Conservation (phyloP, 1,140 invertebrate genomes). For the Sitodiplosis mosellana region DNA sequence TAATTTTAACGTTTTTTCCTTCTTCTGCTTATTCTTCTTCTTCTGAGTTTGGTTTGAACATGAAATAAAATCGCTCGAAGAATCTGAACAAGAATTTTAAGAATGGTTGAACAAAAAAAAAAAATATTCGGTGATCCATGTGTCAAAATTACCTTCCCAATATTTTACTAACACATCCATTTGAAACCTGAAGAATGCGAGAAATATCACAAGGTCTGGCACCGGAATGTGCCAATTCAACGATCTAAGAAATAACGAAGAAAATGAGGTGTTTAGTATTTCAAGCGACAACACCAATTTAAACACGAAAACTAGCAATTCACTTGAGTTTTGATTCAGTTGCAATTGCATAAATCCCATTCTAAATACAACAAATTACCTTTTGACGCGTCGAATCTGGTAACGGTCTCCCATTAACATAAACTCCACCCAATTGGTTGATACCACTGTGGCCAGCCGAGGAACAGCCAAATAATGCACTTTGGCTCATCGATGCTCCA, state of each 20-base stretch:
- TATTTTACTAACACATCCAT: conserved; percentile 90
- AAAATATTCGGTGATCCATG: background rate
- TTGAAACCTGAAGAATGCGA: conserved; percentile 87
- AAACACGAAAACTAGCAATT: too few species aligned
- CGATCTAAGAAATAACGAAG: too few species aligned
- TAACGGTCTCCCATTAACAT: conserved; percentile 91
- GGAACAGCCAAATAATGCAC: conserved; percentile 53
- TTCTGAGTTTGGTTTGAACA: too few species aligned
- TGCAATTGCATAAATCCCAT: too few species aligned
- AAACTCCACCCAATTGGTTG: conserved; percentile 96
- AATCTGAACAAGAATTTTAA: background rate
- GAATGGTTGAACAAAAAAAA: background rate
- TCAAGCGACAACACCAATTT: too few species aligned
- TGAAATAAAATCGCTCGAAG: too few species aligned
- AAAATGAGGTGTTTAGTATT: too few species aligned
- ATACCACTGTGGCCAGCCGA: conserved; percentile 85
- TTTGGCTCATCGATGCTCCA: conserved; percentile 28
- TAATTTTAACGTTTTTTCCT: too few species aligned
- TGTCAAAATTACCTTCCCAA: conserved; percentile 60
- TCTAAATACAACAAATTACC: too few species aligned
- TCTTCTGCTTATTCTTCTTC: too few species aligned
- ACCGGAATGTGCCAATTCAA: conserved; percentile 91
- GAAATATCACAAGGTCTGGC: conserved; percentile 97
- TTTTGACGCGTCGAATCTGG: conserved; percentile 93
- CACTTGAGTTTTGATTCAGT: too few species aligned